These are phyloP conservation scores for Agonopterix heracliana DNA, from an alignment of 2,888 invertebrate species.

Conservation along the genomic window DNA sequence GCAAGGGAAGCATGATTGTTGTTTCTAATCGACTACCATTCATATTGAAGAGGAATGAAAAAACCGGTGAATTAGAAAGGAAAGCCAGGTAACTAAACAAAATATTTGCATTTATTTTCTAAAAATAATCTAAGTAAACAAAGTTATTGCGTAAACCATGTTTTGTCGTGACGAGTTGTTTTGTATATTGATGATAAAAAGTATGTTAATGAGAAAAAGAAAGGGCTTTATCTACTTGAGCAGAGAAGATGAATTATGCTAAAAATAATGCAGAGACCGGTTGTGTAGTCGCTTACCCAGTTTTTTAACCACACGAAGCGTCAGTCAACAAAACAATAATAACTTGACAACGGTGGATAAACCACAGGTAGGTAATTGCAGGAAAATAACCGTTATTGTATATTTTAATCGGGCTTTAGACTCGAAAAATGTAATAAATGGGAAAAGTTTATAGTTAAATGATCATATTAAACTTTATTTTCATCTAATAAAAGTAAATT, in stretches of 20 bases:
- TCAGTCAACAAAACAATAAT: too few relatives aligned
- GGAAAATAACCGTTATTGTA: too few relatives aligned
- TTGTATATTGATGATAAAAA: neutral
- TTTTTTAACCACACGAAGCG: too few relatives aligned
- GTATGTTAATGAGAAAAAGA: neutral
- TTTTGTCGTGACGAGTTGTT: neutral
- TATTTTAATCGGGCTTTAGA: too few relatives aligned
- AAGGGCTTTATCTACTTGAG: neutral
- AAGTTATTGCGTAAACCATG: too few relatives aligned
- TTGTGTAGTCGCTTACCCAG: neutral
- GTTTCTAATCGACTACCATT: conserved; percentile 94
- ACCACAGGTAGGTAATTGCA: too few relatives aligned
- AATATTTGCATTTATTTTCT: conserved; percentile 1
- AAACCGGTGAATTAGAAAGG: conserved; percentile 82
- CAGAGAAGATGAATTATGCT: neutral
- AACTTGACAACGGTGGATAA: too few relatives aligned
- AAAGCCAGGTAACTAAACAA: conserved; percentile 87
- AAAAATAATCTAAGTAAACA: too few relatives aligned
- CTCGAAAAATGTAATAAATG: too few relatives aligned
- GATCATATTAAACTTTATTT: too few relatives aligned
- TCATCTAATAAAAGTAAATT: too few relatives aligned
- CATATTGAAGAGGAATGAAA: conserved; percentile 85
- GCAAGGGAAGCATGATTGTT: conserved; percentile 89
- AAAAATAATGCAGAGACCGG: neutral
- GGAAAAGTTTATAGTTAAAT: too few relatives aligned